phyloP scores from a whole-genome alignment of 2,888 invertebrate species.

The Caenorhabditis sp. region DNA sequence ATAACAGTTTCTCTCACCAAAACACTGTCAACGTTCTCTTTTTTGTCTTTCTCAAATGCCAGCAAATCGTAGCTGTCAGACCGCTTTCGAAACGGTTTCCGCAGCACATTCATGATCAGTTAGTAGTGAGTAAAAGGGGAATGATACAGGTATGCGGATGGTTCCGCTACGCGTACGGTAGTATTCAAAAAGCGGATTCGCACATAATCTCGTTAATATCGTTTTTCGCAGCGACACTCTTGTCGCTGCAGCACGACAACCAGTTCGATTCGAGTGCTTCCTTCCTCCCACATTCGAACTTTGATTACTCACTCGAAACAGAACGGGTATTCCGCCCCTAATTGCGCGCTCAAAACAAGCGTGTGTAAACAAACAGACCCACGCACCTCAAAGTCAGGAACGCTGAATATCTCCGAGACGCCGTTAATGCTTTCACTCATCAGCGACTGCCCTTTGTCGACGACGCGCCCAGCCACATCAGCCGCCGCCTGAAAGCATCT shows the following conservation, averaged over 20 bases:
- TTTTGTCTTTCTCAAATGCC: not conserved
- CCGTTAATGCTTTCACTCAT: constrained; percentile 66
- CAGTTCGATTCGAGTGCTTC: constrained; percentile 34
- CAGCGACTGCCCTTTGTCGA: constrained; percentile 61
- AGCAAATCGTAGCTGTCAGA: constrained; percentile 51
- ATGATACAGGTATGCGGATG: not conserved
- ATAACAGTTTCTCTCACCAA: no score
- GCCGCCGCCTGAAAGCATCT: constrained; percentile 53
- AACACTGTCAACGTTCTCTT: no score
- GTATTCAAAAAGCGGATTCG: constrained; percentile 39
- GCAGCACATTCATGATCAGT: constrained; percentile 25
- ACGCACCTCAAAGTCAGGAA: constrained; percentile 64
- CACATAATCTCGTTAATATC: constrained; percentile 56
- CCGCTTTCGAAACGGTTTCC: constrained; percentile 55
- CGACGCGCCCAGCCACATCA: constrained; percentile 60
- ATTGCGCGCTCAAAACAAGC: not conserved
- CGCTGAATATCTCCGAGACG: constrained; percentile 60
- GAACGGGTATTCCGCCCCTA: constrained; percentile 26
- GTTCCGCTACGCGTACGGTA: constrained; percentile 9
- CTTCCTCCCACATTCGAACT: constrained; percentile 4
- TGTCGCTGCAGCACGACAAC: constrained; percentile 1
- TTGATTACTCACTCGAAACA: constrained; percentile 35
- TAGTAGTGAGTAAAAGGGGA: not conserved
- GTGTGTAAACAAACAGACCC: no score
- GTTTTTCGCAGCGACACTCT: constrained; percentile 40